A percentile compares a stretch with the other conserved stretches of the same genome.
phyloP scores from a whole-genome alignment of 2,888 invertebrate genomes.

The Steinernema scapterisci region DNA sequence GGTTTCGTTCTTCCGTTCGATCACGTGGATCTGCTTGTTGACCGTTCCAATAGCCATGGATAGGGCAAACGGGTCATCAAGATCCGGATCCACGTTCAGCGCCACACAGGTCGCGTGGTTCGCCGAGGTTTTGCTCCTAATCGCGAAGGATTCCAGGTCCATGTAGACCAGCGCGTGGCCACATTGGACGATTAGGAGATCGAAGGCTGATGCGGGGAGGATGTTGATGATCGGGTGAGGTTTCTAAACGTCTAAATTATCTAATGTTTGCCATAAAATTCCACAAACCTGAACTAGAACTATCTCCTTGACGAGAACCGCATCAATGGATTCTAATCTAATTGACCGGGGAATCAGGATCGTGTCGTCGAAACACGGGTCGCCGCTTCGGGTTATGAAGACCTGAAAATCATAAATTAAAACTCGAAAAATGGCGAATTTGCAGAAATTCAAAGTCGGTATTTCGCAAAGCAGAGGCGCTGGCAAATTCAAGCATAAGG shows the following conservation, averaged over 20 bases:
- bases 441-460: too few species aligned
- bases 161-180: slow-evolving; percentile 12
- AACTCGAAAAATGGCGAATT: too few species aligned
- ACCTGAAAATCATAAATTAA: too few species aligned
- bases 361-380: too few species aligned
- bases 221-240: slow-evolving; percentile 22
- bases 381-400: too few species aligned
- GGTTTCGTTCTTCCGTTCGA: slow-evolving; percentile 2
- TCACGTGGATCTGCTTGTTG: slow-evolving; percentile 1
- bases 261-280: neutral
- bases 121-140: neutral
- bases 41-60: slow-evolving; percentile 1
- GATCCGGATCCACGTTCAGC: slow-evolving; percentile 9
- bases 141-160: slow-evolving; percentile 7
- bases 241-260: neutral
- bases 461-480: too few species aligned
- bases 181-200: slow-evolving; percentile 15
- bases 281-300: slow-evolving; percentile 1
- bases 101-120: slow-evolving; percentile 22
- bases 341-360: too few species aligned
- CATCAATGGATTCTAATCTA: neutral
- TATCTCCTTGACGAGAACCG: neutral
- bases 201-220: slow-evolving; percentile 17
- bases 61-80: slow-evolving; percentile 3
- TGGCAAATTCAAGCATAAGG: too few species aligned